A percentile compares a stretch with the other conserved stretches of the same genome.
phyloP scores from a whole-genome alignment of 2,113 vertebrate genomes.

The Cygnus atratus region DNA sequence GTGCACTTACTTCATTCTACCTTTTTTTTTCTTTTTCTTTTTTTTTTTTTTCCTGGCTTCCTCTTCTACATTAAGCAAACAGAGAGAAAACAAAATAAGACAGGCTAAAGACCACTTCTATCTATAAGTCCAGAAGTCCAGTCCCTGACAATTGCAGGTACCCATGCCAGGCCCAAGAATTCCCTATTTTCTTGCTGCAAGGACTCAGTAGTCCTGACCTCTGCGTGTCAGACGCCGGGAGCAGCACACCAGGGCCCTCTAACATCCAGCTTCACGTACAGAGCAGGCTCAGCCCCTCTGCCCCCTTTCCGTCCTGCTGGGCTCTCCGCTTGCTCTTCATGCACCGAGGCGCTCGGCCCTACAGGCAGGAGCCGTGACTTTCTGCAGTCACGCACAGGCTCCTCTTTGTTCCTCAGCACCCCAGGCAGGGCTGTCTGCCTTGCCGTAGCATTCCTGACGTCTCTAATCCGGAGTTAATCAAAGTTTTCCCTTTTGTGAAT shows the following conservation, averaged over 20 bases:
- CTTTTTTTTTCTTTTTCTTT: no score
- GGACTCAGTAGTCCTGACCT: background rate
- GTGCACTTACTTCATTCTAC: background rate
- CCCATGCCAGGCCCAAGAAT: background rate
- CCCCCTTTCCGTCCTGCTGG: background rate
- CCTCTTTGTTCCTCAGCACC: background rate
- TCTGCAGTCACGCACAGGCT: background rate
- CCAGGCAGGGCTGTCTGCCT: background rate
- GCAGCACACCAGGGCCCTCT: background rate
- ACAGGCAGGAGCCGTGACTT: fast-evolving
- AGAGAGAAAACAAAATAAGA: background rate
- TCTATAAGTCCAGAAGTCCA: background rate
- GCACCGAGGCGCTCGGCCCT: fast-evolving
- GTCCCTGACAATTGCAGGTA: background rate
- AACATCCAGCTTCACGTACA: background rate
- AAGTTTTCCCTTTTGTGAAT: background rate
- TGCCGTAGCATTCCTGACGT: fast-evolving
- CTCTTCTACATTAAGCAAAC: background rate
- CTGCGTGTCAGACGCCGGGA: fast-evolving
- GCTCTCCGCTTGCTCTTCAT: background rate
- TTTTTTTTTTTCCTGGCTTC: background rate
- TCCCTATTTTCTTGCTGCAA: background rate
- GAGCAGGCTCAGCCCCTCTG: background rate
- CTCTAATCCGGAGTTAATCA: background rate
- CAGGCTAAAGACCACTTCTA: background rate